Evolutionary conservation across 2,888 invertebrate genomes (phyloP), one percentile per base, ranked within the genome.

Genomic region (Drosophila leonis): DNA sequence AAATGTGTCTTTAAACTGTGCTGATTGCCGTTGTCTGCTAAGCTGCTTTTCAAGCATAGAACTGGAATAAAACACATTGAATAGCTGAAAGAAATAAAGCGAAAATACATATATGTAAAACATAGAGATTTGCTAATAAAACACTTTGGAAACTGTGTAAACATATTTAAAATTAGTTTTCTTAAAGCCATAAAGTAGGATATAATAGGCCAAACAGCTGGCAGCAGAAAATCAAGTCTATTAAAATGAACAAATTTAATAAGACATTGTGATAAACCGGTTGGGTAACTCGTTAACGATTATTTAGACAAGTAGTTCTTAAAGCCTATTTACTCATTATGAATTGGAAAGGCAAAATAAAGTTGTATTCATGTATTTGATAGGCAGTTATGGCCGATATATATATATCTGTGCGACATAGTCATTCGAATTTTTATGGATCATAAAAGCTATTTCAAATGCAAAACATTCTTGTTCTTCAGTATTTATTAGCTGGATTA

Each of bases 1-100:
- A 42, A 35, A 69, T 51, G 57, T 67, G 5, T 39, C 37, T 39
- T 68, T 41, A 69, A 69, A 27, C 18, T 29, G 29, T 37, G 65
- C 35, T 24, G 51, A 37, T n/a, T 35, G 27, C 29, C 29, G 48
- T 29, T 29, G 15, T 15, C 18, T 15, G 8, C 18, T 61, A 29
- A 39, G 49, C 49, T 55, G 52, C 18, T 18, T 12, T 33, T 57
- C 57, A 7, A 48, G 33, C 13, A 42, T 33, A 18, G 55, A 61
- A 54, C 33, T 33, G 55, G 24, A 70, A n/a, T n/a, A 20, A 15
- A 33, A 31, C 24, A 4, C 29, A n/a, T 4, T 9, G n/a, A 33
- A 31, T 15, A n/a, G 18, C 18, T 20, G 31, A 46, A 24, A 24
- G 15, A 27, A 24, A 52, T 59, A 18, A 18, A 48, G 27, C 18